Evolutionary conservation across 2,797 vertebrate genomes (phyloP).

Genomic region (Adelosebastes latens): DNA sequence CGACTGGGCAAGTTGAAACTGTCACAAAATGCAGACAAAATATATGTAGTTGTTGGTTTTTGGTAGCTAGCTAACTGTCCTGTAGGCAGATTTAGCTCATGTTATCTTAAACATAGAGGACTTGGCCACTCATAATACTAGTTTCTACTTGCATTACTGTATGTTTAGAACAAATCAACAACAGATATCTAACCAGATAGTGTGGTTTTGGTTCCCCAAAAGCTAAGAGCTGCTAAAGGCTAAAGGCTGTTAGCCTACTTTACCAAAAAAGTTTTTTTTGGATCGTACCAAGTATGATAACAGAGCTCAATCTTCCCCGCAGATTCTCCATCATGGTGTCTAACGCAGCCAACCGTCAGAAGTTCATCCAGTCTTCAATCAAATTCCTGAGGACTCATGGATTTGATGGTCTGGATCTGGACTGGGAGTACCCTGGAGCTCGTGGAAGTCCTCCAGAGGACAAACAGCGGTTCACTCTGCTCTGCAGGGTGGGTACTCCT

Average conservation of each 20-base stretch:
- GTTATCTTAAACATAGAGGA: not conserved
- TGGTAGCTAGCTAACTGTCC: not conserved
- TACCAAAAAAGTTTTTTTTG: not conserved
- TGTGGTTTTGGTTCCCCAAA: not conserved
- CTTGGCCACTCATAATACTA: not conserved
- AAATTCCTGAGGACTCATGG: constrained; percentile 82
- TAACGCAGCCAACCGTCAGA: constrained; percentile 74
- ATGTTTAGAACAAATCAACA: not conserved
- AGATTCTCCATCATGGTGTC: constrained; percentile 88
- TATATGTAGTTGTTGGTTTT: not conserved
- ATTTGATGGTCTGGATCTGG: constrained; percentile 89
- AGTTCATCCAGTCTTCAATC: constrained; percentile 84
- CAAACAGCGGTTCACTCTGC: constrained; percentile 81
- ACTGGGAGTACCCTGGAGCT: constrained; percentile 87
- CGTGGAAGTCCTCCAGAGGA: constrained; percentile 83
- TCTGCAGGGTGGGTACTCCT: constrained; percentile 77
- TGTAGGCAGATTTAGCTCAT: not conserved
- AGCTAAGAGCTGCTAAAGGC: not conserved
- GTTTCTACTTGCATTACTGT: not conserved
- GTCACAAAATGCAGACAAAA: not conserved
- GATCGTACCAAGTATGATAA: not conserved
- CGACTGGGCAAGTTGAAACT: not conserved
- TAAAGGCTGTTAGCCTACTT: not conserved
- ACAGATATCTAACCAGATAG: not conserved
- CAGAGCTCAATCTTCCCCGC: not conserved